phyloP scores from a whole-genome alignment of 92 coral and sea anemone genomes.

The Chrysogorgia sp. region DNA sequence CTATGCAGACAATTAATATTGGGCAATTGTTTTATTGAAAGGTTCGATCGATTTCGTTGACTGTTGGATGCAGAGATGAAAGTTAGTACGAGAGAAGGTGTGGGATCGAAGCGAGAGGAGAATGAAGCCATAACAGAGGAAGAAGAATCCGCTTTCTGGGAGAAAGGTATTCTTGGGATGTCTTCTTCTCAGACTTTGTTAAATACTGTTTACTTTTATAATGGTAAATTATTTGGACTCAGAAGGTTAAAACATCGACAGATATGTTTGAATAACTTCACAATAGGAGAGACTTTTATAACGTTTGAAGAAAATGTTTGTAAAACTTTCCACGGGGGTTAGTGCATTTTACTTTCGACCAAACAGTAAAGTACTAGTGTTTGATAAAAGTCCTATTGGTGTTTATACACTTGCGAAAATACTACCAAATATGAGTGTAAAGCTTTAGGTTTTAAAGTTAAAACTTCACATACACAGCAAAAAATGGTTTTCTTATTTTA shows the following conservation, averaged over 20 bases:
- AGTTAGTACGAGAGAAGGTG: slow-evolving; percentile 48
- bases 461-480: slow-evolving; percentile 18
- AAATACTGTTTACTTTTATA: slow-evolving; percentile 41
- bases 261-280: slow-evolving; percentile 22
- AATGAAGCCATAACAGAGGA: slow-evolving; percentile 53
- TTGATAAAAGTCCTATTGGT: slow-evolving; percentile 52
- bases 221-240: slow-evolving; percentile 43
- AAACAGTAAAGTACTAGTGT: slow-evolving; percentile 44
- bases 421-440: slow-evolving; percentile 25
- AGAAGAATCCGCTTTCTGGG: slow-evolving; percentile 10
- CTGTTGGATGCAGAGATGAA: slow-evolving; percentile 1
- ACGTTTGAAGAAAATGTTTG: too few species aligned
- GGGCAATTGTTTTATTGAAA: too few species aligned
- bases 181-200: slow-evolving; percentile 16
- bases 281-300: slow-evolving; percentile 31
- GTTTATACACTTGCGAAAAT: slow-evolving; percentile 45
- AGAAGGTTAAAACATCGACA: slow-evolving; percentile 35
- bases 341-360: slow-evolving; percentile 62
- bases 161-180: slow-evolving; percentile 5
- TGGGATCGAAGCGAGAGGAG: slow-evolving; percentile 51
- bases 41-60: too few species aligned
- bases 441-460: slow-evolving; percentile 1
- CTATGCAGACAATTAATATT: too few species aligned
- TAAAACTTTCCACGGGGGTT: slow-evolving; percentile 51
- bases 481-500: too few species aligned